Conservation (phyloP, 2,113 vertebrate genomes). For the Coryphaenoides rupestris region DNA sequence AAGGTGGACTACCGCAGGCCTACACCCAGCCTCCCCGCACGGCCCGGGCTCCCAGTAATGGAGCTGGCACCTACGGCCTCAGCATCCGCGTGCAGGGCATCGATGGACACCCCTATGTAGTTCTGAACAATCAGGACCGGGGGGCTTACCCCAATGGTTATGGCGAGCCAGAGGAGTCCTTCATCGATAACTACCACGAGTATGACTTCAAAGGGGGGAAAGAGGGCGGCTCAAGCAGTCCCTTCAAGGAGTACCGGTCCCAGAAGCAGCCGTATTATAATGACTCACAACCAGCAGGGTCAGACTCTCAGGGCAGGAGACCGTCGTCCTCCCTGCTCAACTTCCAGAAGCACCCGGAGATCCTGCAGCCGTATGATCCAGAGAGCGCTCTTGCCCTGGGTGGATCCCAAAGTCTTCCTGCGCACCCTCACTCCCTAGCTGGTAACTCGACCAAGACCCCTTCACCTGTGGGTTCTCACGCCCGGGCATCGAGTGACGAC, state of each 20-base stretch:
- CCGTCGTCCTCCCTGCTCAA: slow-evolving; percentile 78
- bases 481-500: slow-evolving; percentile 52
- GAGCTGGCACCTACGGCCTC: slow-evolving; percentile 85
- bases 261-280: slow-evolving; percentile 60
- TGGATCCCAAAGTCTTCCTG: slow-evolving; percentile 52
- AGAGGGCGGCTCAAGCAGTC: slow-evolving; percentile 65
- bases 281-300: slow-evolving; percentile 63
- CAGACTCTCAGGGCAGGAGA: slow-evolving; percentile 61
- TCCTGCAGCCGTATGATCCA: slow-evolving; percentile 89
- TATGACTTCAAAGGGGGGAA: slow-evolving; percentile 62
- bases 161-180: slow-evolving; percentile 60
- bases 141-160: slow-evolving; percentile 72
- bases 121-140: slow-evolving; percentile 89
- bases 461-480: slow-evolving; percentile 36
- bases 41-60: slow-evolving; percentile 65
- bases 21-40: slow-evolving; percentile 55
- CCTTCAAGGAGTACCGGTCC: slow-evolving; percentile 70
- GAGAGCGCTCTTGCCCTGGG: slow-evolving; percentile 72
- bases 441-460: slow-evolving; percentile 59
- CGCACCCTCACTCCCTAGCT: slow-evolving; percentile 45
- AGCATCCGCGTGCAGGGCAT: slow-evolving; percentile 96
- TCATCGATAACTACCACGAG: slow-evolving; percentile 64
- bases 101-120: slow-evolving; percentile 93
- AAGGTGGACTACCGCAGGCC: slow-evolving; percentile 71
- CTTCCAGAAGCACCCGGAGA: slow-evolving; percentile 89